Evolutionary conservation across 2,113 vertebrate genomes (phyloP).

Genomic region (Trinectes maculatus): DNA sequence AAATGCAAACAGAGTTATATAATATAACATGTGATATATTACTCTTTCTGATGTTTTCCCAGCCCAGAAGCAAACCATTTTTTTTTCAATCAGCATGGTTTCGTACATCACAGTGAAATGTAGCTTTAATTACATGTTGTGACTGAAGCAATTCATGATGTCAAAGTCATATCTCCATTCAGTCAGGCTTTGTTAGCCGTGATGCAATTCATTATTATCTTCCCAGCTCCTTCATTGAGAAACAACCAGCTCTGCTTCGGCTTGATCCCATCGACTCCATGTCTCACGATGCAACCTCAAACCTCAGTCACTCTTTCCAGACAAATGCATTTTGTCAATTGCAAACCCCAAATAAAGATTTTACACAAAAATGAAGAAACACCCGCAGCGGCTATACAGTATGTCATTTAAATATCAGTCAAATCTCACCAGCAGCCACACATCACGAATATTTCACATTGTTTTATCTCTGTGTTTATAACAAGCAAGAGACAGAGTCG

Average conservation of each 20-base stretch:
- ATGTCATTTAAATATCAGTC: slow-evolving; percentile 29
- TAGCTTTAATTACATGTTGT: slow-evolving; percentile 41
- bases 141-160: slow-evolving; percentile 31
- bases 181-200: slow-evolving; percentile 11
- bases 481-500: slow-evolving; percentile 47
- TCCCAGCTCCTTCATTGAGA: slow-evolving; percentile 12
- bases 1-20: slow-evolving; percentile 22
- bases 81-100: slow-evolving; percentile 12
- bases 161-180: slow-evolving; percentile 39
- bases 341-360: slow-evolving; percentile 34
- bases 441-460: slow-evolving; percentile 40
- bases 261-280: slow-evolving; percentile 29
- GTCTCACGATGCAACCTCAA: slow-evolving; percentile 41
- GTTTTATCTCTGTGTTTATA: slow-evolving; percentile 46
- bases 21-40: not conserved
- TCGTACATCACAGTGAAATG: slow-evolving; percentile 28
- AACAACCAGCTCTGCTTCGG: slow-evolving; percentile 2
- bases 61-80: slow-evolving; percentile 12
- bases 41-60: slow-evolving; percentile 22
- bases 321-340: slow-evolving; percentile 41
- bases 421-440: slow-evolving; percentile 20
- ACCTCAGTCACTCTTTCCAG: slow-evolving; percentile 46
- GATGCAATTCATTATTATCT: slow-evolving; percentile 21
- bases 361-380: slow-evolving; percentile 15
- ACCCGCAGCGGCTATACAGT: slow-evolving; percentile 10